phyloP scores from a whole-genome alignment of 1,140 invertebrate species.

The Drosophila bifasciata region DNA sequence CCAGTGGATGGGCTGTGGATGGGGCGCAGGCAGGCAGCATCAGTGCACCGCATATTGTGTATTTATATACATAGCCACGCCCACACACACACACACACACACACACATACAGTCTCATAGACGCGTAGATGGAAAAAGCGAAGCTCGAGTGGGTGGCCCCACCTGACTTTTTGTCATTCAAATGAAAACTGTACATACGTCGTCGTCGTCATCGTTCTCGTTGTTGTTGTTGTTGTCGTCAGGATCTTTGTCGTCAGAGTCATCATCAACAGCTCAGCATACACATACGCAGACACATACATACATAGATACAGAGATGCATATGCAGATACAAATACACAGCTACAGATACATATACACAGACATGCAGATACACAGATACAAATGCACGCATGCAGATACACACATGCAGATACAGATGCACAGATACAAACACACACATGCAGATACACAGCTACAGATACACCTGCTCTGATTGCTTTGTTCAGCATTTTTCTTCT shows the following conservation, averaged over 20 bases:
- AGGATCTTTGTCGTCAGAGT: slow-evolving; percentile 54
- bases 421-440: slow-evolving; percentile 15
- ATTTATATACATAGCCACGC: slow-evolving; percentile 77
- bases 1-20: slow-evolving; percentile 11
- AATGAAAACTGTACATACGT: slow-evolving; percentile 83
- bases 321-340: no score
- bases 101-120: slow-evolving; percentile 34
- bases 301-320: slow-evolving; percentile 15
- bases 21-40: neutral
- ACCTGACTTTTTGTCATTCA: slow-evolving; percentile 83
- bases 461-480: slow-evolving; percentile 75
- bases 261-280: slow-evolving; percentile 55
- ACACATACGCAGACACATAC: slow-evolving; percentile 13
- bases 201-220: slow-evolving; percentile 46
- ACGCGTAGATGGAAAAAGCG: slow-evolving; percentile 29
- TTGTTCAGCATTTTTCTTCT: slow-evolving; percentile 80
- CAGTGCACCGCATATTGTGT: slow-evolving; percentile 69
- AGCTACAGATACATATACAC: slow-evolving; percentile 34
- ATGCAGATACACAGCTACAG: slow-evolving; percentile 14
- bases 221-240: slow-evolving; percentile 14
- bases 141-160: slow-evolving; percentile 72
- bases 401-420: slow-evolving; percentile 9
- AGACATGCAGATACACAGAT: slow-evolving; percentile 16
- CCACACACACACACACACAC: slow-evolving; percentile 48
- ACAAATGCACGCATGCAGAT: slow-evolving; percentile 35